A percentile compares a stretch with the other conserved stretches of the same genome.
Conservation (phyloP, 1,140 invertebrate species). For the Caenorhabditis inopinata region DNA sequence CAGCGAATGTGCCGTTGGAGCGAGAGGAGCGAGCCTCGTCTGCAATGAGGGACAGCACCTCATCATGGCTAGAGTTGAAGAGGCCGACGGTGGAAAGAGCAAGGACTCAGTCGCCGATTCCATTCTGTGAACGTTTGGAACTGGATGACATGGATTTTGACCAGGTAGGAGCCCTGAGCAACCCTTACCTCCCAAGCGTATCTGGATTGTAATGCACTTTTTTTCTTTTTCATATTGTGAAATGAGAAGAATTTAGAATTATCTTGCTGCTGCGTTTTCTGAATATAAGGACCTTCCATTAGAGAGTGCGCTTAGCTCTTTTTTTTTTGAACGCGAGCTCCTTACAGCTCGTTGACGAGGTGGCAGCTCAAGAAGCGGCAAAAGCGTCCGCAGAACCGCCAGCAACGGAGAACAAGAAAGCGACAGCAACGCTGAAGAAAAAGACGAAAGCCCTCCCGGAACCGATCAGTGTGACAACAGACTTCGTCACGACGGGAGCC, state of each 20-base stretch:
- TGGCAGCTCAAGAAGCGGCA: conserved; percentile 7
- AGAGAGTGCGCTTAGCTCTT: too few species aligned
- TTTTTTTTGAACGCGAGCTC: too few species aligned
- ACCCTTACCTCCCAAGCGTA: background rate
- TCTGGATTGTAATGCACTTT: background rate
- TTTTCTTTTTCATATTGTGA: too few species aligned
- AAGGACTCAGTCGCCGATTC: conserved; percentile 16
- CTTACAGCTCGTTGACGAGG: background rate
- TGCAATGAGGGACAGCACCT: background rate
- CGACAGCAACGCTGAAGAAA: background rate
- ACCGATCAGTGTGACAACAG: conserved; percentile 24
- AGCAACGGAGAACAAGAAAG: background rate
- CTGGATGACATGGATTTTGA: background rate
- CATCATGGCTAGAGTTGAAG: background rate
- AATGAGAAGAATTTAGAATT: too few species aligned
- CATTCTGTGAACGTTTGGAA: conserved; percentile 6
- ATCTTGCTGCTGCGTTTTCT: too few species aligned
- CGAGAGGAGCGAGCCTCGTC: background rate
- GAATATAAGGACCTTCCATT: too few species aligned
- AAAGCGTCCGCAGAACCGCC: background rate
- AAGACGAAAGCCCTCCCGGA: background rate
- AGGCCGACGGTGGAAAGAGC: background rate
- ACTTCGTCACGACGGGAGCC: conserved; percentile 7
- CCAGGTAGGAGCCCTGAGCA: background rate
- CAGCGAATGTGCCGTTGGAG: conserved; percentile 15